A percentile compares a stretch with the other conserved stretches of the same genome.
These are phyloP conservation scores for Eugnorisma glareosa DNA, from an alignment of 2,888 invertebrate genomes.

Conservation along the genomic window DNA sequence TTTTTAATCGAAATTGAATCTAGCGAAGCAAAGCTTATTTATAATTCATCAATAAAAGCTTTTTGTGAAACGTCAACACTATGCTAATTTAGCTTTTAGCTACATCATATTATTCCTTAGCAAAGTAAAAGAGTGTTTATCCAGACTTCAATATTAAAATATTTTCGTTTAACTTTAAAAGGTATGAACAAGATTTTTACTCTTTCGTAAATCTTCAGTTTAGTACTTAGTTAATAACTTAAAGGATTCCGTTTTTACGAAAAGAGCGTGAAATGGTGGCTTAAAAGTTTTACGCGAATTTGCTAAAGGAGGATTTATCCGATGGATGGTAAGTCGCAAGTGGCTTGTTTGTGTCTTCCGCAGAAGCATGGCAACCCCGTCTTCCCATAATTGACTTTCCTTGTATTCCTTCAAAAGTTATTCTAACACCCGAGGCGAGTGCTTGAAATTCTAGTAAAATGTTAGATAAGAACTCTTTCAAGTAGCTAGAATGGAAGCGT, in stretches of 20 bases:
- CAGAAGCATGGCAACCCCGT: conserved; percentile 51
- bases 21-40: conserved; percentile 5
- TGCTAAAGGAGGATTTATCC: conserved; percentile 47
- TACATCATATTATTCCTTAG: background rate
- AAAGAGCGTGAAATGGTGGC: conserved; percentile 39
- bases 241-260: conserved; percentile 36
- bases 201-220: conserved; percentile 27
- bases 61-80: background rate
- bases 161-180: conserved; percentile 29
- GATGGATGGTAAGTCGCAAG: conserved; percentile 57
- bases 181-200: conserved; percentile 24
- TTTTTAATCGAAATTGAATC: conserved; percentile 64
- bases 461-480: conserved; percentile 52
- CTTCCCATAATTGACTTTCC: conserved; percentile 77
- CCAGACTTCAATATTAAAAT: conserved; percentile 26
- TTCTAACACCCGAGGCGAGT: conserved; percentile 59
- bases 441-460: conserved; percentile 59
- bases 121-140: conserved; percentile 3
- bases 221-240: conserved; percentile 45
- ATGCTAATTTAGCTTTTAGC: conserved; percentile 28
- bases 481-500: conserved; percentile 39
- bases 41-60: background rate
- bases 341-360: conserved; percentile 59
- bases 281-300: conserved; percentile 45
- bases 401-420: conserved; percentile 73